Percentiles rank a stretch among this genome's conserved stretches.
Conservation (phyloP, 2,888 invertebrate genomes). For the Drosophila mimetica region DNA sequence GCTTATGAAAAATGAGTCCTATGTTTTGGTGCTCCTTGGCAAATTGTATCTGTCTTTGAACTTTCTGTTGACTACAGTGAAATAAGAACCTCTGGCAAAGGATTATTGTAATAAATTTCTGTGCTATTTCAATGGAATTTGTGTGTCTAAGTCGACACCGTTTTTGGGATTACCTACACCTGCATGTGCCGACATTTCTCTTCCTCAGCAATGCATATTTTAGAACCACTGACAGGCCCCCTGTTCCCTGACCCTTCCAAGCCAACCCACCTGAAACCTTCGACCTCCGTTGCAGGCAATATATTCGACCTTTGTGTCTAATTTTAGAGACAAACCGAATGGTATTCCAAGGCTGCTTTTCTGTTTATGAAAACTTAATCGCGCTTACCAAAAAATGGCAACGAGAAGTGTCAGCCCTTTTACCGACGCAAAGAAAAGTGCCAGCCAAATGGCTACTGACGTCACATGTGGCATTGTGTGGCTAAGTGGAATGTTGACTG, state of each 20-base stretch:
- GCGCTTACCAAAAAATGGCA: constrained; percentile 3
- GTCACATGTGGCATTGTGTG: constrained; percentile 10
- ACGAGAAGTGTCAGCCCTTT: constrained; percentile 17
- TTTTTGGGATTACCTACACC: not conserved
- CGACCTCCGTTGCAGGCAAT: constrained; percentile 11
- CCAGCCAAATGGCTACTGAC: constrained; percentile 9
- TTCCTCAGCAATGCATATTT: constrained; percentile 18
- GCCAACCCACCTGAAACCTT: not conserved
- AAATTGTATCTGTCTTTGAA: not conserved
- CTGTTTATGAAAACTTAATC: constrained; percentile 35
- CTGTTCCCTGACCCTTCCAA: not conserved
- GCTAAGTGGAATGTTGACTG: constrained; percentile 1
- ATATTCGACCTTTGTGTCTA: constrained; percentile 23
- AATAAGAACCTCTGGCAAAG: not conserved
- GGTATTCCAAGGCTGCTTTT: constrained; percentile 15
- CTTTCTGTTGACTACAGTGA: not conserved
- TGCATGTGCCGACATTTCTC: constrained; percentile 10
- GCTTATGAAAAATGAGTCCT: constrained; percentile 5
- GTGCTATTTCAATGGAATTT: not conserved
- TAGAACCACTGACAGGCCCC: constrained; percentile 14
- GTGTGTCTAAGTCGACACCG: not conserved
- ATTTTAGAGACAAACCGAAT: constrained; percentile 16
- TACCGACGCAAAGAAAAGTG: constrained; percentile 1
- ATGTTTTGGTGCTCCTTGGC: not conserved
- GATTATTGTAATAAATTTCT: not conserved